phyloP scores from a whole-genome alignment of 2,888 invertebrate genomes.

The Lasioglossum malachurum region DNA sequence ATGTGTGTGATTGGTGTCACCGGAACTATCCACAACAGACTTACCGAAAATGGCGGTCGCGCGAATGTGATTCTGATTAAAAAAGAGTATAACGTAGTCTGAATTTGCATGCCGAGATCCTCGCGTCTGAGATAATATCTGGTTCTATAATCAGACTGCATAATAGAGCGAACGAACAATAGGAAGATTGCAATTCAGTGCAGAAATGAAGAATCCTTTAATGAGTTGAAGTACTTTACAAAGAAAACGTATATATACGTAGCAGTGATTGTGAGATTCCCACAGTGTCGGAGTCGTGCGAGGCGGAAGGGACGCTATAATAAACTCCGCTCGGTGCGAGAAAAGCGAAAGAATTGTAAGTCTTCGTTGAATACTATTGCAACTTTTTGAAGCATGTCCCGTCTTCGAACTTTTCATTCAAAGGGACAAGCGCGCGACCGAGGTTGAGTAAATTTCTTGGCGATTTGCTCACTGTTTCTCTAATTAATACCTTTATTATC shows the following conservation, averaged over 20 bases:
- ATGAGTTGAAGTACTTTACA: conserved; percentile 53
- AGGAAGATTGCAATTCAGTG: conserved; percentile 28
- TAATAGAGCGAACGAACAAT: conserved; percentile 38
- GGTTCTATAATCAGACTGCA: conserved; percentile 37
- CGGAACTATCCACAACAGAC: not conserved
- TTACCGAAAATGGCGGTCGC: not conserved
- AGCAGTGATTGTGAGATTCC: conserved; percentile 28
- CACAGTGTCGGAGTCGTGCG: conserved; percentile 17
- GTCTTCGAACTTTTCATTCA: not conserved
- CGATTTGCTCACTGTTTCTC: too few species aligned
- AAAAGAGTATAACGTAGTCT: conserved; percentile 35
- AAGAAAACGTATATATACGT: conserved; percentile 34
- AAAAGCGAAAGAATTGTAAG: conserved; percentile 33
- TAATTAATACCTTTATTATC: too few species aligned
- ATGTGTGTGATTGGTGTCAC: too few species aligned
- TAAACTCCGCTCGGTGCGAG: conserved; percentile 25
- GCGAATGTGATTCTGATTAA: not conserved
- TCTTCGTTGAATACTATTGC: conserved; percentile 46
- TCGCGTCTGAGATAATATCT: conserved; percentile 16
- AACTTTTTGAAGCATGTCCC: conserved; percentile 45
- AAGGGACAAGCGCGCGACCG: not conserved
- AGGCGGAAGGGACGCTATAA: conserved; percentile 27
- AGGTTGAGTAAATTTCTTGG: not conserved
- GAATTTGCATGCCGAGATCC: conserved; percentile 29
- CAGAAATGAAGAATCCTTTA: conserved; percentile 43